Evolutionary conservation across 2,888 invertebrate genomes (phyloP).

Genomic region (Psylliodes chrysocephalus): DNA sequence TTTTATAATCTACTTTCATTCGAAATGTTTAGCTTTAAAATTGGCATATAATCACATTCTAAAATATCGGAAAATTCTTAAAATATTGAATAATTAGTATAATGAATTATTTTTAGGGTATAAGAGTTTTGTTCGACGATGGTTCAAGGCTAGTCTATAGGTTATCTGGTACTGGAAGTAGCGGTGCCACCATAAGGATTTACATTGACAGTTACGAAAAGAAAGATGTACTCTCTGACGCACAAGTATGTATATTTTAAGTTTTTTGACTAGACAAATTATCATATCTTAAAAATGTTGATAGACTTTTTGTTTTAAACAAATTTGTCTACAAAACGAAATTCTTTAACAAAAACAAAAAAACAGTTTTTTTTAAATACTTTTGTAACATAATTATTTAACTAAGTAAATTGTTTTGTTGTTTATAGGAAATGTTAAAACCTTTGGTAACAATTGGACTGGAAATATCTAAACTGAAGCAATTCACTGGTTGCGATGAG

Average conservation of each 20-base stretch:
- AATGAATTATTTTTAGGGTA: constrained; percentile 74
- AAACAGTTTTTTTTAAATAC: no score
- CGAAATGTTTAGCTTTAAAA: no score
- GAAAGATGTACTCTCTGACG: constrained; percentile 73
- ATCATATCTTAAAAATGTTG: no score
- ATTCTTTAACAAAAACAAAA: no score
- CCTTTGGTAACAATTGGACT: constrained; percentile 92
- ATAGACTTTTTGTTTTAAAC: no score
- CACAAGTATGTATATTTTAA: constrained; percentile 67
- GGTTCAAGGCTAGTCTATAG: constrained; percentile 94
- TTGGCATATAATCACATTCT: neutral
- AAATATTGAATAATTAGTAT: no score
- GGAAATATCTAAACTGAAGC: constrained; percentile 80
- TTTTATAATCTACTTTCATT: no score
- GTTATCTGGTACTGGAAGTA: constrained; percentile 97
- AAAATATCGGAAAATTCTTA: neutral
- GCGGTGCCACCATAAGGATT: constrained; percentile 95
- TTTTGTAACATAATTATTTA: no score
- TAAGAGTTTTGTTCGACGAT: constrained; percentile 93
- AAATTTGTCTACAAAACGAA: no score
- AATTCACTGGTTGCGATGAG: constrained; percentile 87
- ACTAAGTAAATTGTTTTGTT: neutral
- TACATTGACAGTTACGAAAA: constrained; percentile 96
- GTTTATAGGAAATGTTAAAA: constrained; percentile 73
- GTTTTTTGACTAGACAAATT: no score